Base-by-base conservation (phyloP, 2,113 vertebrate species). In the Brachirus orientalis region DNA sequence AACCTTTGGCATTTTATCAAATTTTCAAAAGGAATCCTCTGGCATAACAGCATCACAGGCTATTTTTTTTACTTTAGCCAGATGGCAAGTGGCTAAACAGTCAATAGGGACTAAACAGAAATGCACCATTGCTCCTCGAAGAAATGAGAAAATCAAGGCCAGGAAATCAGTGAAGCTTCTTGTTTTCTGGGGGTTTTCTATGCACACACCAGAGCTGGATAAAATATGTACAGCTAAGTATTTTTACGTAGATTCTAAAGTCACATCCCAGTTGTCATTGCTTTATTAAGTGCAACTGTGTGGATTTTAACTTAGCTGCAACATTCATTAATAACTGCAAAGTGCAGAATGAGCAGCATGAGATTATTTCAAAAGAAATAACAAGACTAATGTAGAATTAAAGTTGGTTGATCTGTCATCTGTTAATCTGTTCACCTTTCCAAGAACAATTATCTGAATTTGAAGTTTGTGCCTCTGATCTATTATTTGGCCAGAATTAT, bases 51-150 rank as follows among this genome's bases (percentile, higher is more conserved):
- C 48, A 56, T 53, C 61, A 71, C 53, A 59, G 69, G 69, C 72
- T 74, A 52, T 51, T 65, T 75, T 4, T 28, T 28, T 72, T 62
- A 48, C 50, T 65, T 62, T 68, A 75, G 68, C 54, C 71, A 62
- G 63, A 70, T 77, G 79, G 66, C 69, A 75, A 78, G 65, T 76
- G 76, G 59, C 63, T 70, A 41, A 71, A 52, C 71, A 76, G 77
- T 83, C 82, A 83, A 79, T 72, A 59, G 40, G 2, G 28, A 82
- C 75, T 76, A 79, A 77, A 82, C 70, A 58, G 58, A 74, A 80
- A 75, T 58, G 60, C 71, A 75, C 58, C 48, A 52, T 35, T 44
- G 61, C 65, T 69, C 38, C 48, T 44, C 63, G 63, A 51, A 77
- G 54, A 77, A 79, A 84, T 74, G 64, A 82, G 68, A 72, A 63